Conservation (phyloP, 2,888 invertebrate genomes). For the Lasioglossum zephyrum region DNA sequence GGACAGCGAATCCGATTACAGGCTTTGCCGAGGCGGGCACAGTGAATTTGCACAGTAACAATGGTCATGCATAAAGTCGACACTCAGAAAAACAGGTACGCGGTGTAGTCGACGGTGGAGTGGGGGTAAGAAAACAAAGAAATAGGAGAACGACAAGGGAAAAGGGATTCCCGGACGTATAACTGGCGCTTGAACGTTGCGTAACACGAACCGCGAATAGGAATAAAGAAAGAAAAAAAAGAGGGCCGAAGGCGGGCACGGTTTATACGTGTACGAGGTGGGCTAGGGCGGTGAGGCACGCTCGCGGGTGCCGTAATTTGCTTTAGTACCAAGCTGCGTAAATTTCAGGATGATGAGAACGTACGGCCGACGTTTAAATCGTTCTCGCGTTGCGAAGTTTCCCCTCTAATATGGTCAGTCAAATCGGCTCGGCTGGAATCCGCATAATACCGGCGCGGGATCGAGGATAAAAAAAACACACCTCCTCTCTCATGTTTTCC, state of each 20-base stretch:
- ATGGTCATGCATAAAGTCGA: constrained; percentile 36
- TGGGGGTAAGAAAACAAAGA: neutral
- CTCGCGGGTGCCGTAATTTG: constrained; percentile 75
- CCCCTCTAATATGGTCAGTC: constrained; percentile 66
- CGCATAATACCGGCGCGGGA: constrained; percentile 53
- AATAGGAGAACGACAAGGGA: neutral
- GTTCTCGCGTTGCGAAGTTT: constrained; percentile 63
- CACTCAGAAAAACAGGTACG: neutral
- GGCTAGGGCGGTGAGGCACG: constrained; percentile 50
- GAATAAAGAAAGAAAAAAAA: constrained; percentile 21
- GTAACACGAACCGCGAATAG: constrained; percentile 9
- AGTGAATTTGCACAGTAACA: constrained; percentile 48
- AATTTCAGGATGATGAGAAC: constrained; percentile 78
- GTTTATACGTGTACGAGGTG: constrained; percentile 52
- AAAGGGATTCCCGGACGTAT: constrained; percentile 5
- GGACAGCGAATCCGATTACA: constrained; percentile 22
- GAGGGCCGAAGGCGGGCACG: constrained; percentile 18
- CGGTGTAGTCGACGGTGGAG: neutral
- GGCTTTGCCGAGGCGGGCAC: constrained; percentile 7
- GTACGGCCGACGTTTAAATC: constrained; percentile 74
- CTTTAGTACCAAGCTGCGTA: constrained; percentile 73
- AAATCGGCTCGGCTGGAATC: constrained; percentile 63
- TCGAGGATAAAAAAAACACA: constrained; percentile 48
- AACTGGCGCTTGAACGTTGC: constrained; percentile 23
- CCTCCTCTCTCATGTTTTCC: neutral